Evolutionary conservation across 2,113 vertebrate species (phyloP).

Genomic region (Drymodes brunneopygia): DNA sequence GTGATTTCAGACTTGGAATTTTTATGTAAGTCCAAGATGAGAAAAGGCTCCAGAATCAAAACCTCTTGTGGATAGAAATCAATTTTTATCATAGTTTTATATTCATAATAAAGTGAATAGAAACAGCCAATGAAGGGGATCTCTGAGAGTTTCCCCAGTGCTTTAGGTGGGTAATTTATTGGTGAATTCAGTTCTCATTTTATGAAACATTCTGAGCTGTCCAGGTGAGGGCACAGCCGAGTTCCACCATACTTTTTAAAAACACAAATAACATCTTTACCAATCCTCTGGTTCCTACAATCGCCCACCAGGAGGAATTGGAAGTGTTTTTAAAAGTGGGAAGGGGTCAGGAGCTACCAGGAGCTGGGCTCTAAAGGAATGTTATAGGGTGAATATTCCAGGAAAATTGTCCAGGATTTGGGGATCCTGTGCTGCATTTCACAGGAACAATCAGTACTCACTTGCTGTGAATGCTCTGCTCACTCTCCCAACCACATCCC

Average conservation of each 20-base stretch:
- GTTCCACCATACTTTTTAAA: neutral
- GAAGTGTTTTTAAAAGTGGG: neutral
- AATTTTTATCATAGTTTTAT: neutral
- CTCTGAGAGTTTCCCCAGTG: neutral
- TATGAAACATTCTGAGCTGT: neutral
- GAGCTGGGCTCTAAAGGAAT: neutral
- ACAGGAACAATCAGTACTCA: neutral
- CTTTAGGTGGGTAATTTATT: neutral
- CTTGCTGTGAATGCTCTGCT: neutral
- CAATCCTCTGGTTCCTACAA: neutral
- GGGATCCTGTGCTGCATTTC: neutral
- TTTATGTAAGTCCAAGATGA: neutral
- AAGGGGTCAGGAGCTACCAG: neutral
- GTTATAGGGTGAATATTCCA: neutral
- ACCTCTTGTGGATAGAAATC: neutral
- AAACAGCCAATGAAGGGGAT: neutral
- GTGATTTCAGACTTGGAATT: neutral
- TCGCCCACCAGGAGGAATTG: accelerated
- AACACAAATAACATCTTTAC: neutral
- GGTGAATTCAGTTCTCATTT: neutral
- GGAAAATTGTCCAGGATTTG: accelerated
- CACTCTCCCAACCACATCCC: neutral
- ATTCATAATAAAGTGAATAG: neutral
- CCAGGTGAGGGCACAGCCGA: accelerated
- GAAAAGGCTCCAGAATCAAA: neutral